Conservation (phyloP, 2,888 invertebrate species). For the Drosophila sordidula region DNA sequence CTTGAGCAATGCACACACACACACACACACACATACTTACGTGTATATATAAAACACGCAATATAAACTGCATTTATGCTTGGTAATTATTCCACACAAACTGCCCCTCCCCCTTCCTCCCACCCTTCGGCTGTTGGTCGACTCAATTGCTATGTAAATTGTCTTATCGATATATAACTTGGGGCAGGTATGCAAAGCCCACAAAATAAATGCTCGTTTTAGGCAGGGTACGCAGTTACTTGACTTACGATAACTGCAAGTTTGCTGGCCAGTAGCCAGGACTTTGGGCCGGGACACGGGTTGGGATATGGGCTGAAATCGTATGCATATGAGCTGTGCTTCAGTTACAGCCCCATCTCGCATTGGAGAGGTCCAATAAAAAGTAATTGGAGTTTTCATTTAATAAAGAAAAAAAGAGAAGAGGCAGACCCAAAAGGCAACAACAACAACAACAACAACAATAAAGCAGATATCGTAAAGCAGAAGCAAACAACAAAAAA, state of each 20-base stretch:
- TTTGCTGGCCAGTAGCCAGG: not conserved
- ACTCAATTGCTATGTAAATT: constrained; percentile 2
- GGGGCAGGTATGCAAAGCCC: too few relatives aligned
- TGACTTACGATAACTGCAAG: not conserved
- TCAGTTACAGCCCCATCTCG: constrained; percentile 17
- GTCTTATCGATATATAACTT: not conserved
- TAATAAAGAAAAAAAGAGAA: constrained; percentile 55
- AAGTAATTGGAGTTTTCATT: constrained; percentile 79
- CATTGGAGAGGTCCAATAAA: constrained; percentile 66
- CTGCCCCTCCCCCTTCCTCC: too few relatives aligned
- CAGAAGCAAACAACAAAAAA: constrained; percentile 8
- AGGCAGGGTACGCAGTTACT: not conserved
- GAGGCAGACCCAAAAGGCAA: constrained; percentile 17
- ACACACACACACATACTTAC: not conserved
- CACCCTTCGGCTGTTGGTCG: not conserved
- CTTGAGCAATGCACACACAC: not conserved
- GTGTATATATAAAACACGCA: not conserved
- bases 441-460: constrained; percentile 1
- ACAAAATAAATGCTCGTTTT: too few relatives aligned
- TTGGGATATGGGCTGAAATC: too few relatives aligned
- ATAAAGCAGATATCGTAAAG: not conserved
- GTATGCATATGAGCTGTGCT: constrained; percentile 2
- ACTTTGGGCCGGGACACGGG: not conserved
- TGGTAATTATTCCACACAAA: not conserved
- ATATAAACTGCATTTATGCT: constrained; percentile 18